Conservation (phyloP, 2,888 invertebrate species). For the Hypena proboscidalis region DNA sequence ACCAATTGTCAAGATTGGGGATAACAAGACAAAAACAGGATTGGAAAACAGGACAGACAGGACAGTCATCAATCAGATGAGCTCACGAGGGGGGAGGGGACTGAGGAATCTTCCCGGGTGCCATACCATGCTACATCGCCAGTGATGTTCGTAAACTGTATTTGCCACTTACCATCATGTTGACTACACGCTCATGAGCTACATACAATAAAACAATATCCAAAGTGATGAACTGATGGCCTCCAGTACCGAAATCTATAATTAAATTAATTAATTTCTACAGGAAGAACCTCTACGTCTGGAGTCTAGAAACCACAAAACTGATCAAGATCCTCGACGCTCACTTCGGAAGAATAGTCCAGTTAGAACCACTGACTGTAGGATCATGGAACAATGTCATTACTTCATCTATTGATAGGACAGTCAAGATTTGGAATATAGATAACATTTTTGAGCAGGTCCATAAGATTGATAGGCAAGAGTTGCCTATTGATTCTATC, state of each 20-base stretch:
- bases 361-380: slow-evolving; percentile 93
- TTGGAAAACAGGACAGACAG: too few relatives aligned
- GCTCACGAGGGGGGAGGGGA: too few relatives aligned
- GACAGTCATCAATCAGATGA: too few relatives aligned
- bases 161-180: too few relatives aligned
- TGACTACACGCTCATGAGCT: too few relatives aligned
- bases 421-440: slow-evolving; percentile 99
- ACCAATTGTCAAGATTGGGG: too few relatives aligned
- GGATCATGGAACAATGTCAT: slow-evolving; percentile 97
- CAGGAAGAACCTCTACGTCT: slow-evolving; percentile 97
- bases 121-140: too few relatives aligned
- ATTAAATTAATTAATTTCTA: slow-evolving; percentile 8
- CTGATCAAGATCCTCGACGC: slow-evolving; percentile 97
- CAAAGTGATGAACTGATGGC: too few relatives aligned
- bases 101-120: too few relatives aligned
- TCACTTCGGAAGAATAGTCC: slow-evolving; percentile 98
- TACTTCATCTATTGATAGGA: slow-evolving; percentile 98
- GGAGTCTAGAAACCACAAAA: slow-evolving; percentile 92
- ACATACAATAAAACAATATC: too few relatives aligned
- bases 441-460: slow-evolving; percentile 99
- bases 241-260: background rate
- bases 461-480: slow-evolving; percentile 97
- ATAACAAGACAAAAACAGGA: too few relatives aligned
- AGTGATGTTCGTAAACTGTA: too few relatives aligned
- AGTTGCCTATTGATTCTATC: slow-evolving; percentile 96